phyloP scores from a whole-genome alignment of 1,140 invertebrate species.

The Drosophila prosaltans region DNA sequence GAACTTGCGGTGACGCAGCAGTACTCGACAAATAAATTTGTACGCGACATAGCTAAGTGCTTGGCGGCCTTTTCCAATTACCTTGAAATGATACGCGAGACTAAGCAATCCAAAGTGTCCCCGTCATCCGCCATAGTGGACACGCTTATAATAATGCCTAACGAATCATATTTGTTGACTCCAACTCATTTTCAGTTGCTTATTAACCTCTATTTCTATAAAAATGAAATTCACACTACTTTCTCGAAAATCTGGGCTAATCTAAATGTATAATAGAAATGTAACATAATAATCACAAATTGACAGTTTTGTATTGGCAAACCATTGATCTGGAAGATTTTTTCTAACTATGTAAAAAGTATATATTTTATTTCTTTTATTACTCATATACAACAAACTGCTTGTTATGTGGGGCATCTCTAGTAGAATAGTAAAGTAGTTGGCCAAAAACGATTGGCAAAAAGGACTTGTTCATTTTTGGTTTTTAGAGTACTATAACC shows the following conservation, averaged over 20 bases:
- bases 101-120: conserved; percentile 5
- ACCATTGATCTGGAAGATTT: too few relatives aligned
- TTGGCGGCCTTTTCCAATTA: conserved; percentile 64
- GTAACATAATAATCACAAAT: too few relatives aligned
- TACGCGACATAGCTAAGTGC: conserved; percentile 61
- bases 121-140: conserved; percentile 16
- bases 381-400: too few relatives aligned
- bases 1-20: conserved; percentile 57
- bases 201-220: conserved; percentile 56
- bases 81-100: conserved; percentile 38
- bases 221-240: conserved; percentile 39
- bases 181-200: conserved; percentile 62
- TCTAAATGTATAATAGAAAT: conserved; percentile 7
- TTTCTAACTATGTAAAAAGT: too few relatives aligned
- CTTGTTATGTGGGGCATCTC: too few relatives aligned
- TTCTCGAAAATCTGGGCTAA: conserved; percentile 38
- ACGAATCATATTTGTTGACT: conserved; percentile 57
- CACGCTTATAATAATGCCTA: conserved; percentile 60
- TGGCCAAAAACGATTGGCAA: too few relatives aligned
- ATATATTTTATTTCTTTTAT: too few relatives aligned
- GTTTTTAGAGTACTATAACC: too few relatives aligned
- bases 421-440: too few relatives aligned
- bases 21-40: conserved; percentile 43
- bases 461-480: too few relatives aligned
- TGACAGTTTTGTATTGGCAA: too few relatives aligned